Base-by-base conservation (phyloP, 2,888 invertebrate species). In the Apoda limacodes region DNA sequence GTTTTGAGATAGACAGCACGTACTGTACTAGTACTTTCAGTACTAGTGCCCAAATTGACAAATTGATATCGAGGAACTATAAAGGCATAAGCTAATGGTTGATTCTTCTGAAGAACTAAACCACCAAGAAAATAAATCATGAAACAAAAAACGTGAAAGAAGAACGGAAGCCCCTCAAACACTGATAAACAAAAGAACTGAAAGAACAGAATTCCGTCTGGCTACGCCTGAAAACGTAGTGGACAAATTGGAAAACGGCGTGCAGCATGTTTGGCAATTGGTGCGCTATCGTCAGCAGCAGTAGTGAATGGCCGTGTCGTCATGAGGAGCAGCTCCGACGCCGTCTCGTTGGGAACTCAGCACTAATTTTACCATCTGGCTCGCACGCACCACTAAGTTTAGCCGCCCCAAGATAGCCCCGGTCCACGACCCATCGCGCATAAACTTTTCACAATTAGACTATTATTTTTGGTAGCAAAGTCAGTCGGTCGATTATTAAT, bases 401-500 rank as follows among this genome's bases (percentile, higher is more conserved):
- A 82, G 82, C 80, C 71, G 74, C 78, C 76, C 75, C 78, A 76
- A 82, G 82, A 82, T 81, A 81, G 81, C 78, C 64, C 61, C 76
- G 78, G 76, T 80, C 80, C 80, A 74, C 80, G 78, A 78, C 72
- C 80, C 80, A 78, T 78, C 81, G 71, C 75, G 75, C 76, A 80
- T 78, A 78, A 80, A 80, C 80, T 80, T 80, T 78, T 81, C 82
- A 78, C 78, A 82, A 82, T 82, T 82, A 82, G 82, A 82, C 82
- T 80, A 82, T 82, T 82, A 82, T 82, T 82, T 82, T 82, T 78
- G 82, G 81, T 81, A 80, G 80, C 80, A 72, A 80, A 78, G 81
- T 80, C 81, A 78, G 81, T 80, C 81, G 80, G 80, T 75, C 81
- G 82, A 80, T 78, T 82, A 82, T 82, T 82, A 82, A 82, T 82